These are phyloP conservation scores for Puffinus mauretanicus DNA, from an alignment of 2,113 vertebrate genomes.

Conservation along the genomic window DNA sequence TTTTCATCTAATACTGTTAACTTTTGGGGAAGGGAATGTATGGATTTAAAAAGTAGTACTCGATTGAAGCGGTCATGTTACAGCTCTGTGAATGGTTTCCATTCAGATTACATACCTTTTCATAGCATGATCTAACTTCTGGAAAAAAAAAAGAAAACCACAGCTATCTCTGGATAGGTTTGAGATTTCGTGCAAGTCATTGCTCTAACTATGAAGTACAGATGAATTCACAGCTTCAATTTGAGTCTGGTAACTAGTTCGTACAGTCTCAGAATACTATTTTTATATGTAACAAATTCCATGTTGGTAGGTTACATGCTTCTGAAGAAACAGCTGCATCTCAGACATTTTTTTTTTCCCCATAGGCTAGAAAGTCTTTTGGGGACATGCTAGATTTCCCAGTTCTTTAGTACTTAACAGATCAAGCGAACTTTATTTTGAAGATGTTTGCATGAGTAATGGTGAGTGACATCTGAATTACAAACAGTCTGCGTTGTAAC, in stretches of 20 bases:
- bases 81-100: background rate
- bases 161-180: background rate
- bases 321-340: background rate
- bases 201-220: background rate
- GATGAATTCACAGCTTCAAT: background rate
- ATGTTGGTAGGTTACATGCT: background rate
- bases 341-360: background rate
- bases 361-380: background rate
- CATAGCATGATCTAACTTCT: background rate
- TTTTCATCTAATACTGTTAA: background rate
- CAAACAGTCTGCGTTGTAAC: background rate
- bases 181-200: background rate
- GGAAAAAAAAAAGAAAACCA: background rate
- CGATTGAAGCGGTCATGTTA: background rate
- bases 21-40: background rate
- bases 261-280: background rate
- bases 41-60: background rate
- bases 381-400: background rate
- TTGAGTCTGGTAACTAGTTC: background rate
- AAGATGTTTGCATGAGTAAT: background rate
- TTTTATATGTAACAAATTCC: background rate
- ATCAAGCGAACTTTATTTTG: constrained; percentile 1
- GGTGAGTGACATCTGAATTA: constrained; percentile 34
- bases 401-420: constrained; percentile 5
- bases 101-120: background rate